A percentile compares a stretch with the other conserved stretches of the same genome.
These are phyloP conservation scores for Macrophya annulata DNA, from an alignment of 2,888 invertebrate genomes.

Conservation along the genomic window DNA sequence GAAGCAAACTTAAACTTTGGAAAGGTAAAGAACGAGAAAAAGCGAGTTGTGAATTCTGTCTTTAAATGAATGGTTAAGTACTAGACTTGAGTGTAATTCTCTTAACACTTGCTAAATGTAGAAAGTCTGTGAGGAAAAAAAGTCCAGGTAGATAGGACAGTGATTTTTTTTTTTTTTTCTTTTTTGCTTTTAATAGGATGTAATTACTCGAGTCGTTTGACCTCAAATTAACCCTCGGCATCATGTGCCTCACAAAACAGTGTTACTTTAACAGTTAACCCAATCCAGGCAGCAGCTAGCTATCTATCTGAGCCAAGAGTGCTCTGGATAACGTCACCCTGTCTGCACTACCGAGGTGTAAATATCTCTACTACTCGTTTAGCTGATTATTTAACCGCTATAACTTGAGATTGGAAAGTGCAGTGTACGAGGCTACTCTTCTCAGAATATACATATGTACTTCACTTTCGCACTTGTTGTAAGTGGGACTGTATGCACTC, in stretches of 20 bases:
- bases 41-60: background rate
- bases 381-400: conserved; percentile 49
- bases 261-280: background rate
- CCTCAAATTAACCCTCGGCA: conserved; percentile 5
- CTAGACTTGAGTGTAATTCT: background rate
- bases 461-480: conserved; percentile 24
- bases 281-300: conserved; percentile 1
- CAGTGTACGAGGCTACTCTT: conserved; percentile 31
- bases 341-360: conserved; percentile 31
- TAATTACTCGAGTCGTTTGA: conserved; percentile 14
- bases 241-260: background rate
- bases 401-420: conserved; percentile 40
- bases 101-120: background rate
- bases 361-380: conserved; percentile 46
- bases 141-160: background rate
- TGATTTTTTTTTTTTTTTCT: background rate
- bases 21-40: background rate
- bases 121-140: background rate
- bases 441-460: background rate
- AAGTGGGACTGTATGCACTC: conserved; percentile 36
- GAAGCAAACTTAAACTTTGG: background rate
- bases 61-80: background rate
- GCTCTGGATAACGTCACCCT: conserved; percentile 44
- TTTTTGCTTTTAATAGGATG: background rate
- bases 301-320: conserved; percentile 26